A percentile compares a stretch with the other conserved stretches of the same genome.
phyloP scores from a whole-genome alignment of 2,113 vertebrate species.

The Daubentonia madagascariensis region DNA sequence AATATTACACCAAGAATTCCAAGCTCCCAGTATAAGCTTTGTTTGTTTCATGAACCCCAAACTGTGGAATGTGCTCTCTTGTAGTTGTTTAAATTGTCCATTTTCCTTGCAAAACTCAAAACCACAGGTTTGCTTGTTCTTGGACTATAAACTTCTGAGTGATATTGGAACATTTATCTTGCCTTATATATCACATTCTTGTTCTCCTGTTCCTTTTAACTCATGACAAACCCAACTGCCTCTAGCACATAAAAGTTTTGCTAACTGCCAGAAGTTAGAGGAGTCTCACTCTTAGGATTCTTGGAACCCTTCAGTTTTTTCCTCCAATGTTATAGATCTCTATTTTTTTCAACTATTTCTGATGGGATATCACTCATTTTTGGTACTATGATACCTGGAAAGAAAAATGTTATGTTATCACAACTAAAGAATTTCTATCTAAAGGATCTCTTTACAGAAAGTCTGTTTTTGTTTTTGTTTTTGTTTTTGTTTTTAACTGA shows the following conservation, averaged over 20 bases:
- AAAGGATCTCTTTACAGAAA: not conserved
- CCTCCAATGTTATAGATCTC: not conserved
- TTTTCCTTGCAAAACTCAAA: not conserved
- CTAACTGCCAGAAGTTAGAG: not conserved
- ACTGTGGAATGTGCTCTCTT: not conserved
- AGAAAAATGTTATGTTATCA: not conserved
- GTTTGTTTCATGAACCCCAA: not conserved
- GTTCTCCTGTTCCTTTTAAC: not conserved
- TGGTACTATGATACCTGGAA: not conserved
- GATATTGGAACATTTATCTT: not conserved
- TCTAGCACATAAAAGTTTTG: not conserved
- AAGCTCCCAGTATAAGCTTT: not conserved
- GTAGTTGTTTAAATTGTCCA: not conserved
- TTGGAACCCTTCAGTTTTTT: not conserved
- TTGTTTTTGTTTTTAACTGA: not conserved
- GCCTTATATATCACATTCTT: not conserved
- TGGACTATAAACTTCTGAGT: not conserved
- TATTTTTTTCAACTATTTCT: not conserved
- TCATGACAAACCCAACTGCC: not conserved
- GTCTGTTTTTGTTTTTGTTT: not conserved
- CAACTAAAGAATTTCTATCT: not conserved
- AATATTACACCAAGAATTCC: not conserved
- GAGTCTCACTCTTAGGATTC: not conserved
- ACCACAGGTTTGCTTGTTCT: not conserved
- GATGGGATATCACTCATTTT: not conserved